Base-by-base conservation (phyloP, 2,888 invertebrate genomes). In the Cheilosia urbana region DNA sequence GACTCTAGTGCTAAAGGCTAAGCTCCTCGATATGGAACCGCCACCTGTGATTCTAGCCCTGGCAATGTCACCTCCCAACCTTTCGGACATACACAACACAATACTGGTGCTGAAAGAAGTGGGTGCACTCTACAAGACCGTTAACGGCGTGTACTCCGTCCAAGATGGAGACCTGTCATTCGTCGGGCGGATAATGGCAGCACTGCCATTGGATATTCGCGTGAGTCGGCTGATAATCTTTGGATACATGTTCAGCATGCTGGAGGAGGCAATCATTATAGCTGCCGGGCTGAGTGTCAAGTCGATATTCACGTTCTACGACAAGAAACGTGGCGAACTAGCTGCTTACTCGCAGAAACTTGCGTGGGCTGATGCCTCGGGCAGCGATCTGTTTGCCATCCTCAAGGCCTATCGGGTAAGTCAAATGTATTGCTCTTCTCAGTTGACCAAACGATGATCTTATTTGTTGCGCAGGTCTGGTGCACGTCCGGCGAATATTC, bases 241-340 rank as follows among this genome's bases (percentile, higher is more conserved):
- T 3, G 98, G 98, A 0, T 95, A 97, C 89, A 94, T 97, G 65
- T 98, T 96, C 89, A 97, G 97, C 71, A 94, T 97, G 51, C 92
- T 98, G 9, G 95, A 96, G 11, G 98, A 98, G 85, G 93, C 96
- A 19, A 94, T 98, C 69, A 95, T 98, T 71, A 98, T 99, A 96
- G 97, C 96, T 87, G 96, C 97, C 68, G 96, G 96, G 0, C 94
- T 98, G 93, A 95, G 96, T 0, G 94, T 96, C 7, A 96, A 96
- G 89, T 96, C 95, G 88, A 93, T 98, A 69, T 98, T 98, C 90
- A 94, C 94, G 78, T 94, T 94, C 78, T 96, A 96, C 0, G 96
- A 96, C 91, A 94, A 94, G 66, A 94, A 95, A 88, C 79, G 83
- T 21, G 57, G 63, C 4, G 93, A 95, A 62, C 90, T 97, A 63